Base-by-base conservation (phyloP, 37 sponge, comb jelly and placozoan genomes). In the Ephydatia muelleri region DNA sequence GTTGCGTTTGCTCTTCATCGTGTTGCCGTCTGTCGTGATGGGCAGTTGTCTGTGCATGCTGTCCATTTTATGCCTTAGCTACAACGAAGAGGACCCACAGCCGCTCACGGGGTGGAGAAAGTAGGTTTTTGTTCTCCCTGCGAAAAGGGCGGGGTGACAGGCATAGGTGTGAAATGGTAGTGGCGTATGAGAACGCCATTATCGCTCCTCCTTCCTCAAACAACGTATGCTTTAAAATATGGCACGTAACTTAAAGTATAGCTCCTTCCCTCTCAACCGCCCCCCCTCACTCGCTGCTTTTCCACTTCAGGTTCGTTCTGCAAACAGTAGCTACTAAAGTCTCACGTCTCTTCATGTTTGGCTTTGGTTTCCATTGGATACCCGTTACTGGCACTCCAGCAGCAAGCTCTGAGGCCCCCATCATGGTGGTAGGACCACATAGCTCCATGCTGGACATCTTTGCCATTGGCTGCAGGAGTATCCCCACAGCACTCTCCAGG, bases 341-440 rank as follows among this genome's bases (percentile, higher is more conserved):
- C 6, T 30, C 47, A 2, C 57, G 90, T 13, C 26, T 83, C 26
- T 84, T 87, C 23, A 57, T 90, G 22, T 87, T 87, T 84, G 91
- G 85, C 12, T 81, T 83, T 67, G 91, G 91, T 13, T 90, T 90
- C 77, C 68, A 93, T 16, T 90, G 88, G 88, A 90, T 93, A 16
- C 67, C 30, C 3, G 67, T 65, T 2, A 82, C 31, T 9, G 94
- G 91, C 0, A 23, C n/a, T 19, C 82, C 70, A 11, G 81, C 80
- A 8, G 33, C 77, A 19, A 3, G 78, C 27, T 36, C 49, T 26
- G 88, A 87, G 31, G 91, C 88, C 27, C 90, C 93, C 26, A 75
- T 93, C n/a, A 9, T 78, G 8, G 82, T 93, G n/a, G 84, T 73
- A 1, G 80, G 79, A 12, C 93, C 93, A 19, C 93, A 93, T 38